These are phyloP conservation scores for Drosophila anomelani DNA, from an alignment of 2,888 invertebrate genomes.

Conservation along the genomic window DNA sequence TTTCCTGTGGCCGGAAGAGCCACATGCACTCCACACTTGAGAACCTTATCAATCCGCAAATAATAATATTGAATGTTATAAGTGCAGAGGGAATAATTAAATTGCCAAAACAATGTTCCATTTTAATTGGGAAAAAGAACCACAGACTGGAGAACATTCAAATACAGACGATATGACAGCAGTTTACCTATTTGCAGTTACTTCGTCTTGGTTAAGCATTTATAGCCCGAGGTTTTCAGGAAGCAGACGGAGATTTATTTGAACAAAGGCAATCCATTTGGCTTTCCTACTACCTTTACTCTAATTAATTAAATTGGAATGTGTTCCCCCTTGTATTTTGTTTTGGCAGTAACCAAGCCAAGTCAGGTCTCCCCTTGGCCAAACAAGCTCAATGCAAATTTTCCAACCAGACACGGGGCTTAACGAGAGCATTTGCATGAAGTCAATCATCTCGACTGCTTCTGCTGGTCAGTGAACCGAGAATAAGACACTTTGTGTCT, in stretches of 20 bases:
- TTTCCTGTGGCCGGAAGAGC: slow-evolving; percentile 8
- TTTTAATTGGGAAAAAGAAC: slow-evolving; percentile 7
- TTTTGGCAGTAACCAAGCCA: slow-evolving; percentile 3
- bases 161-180: background rate
- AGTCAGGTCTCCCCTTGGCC: slow-evolving; percentile 6
- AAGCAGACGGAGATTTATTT: slow-evolving; percentile 25
- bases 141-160: background rate
- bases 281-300: slow-evolving; percentile 24
- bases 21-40: slow-evolving; percentile 28
- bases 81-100: background rate
- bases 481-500: slow-evolving; percentile 51
- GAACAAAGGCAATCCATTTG: slow-evolving; percentile 36
- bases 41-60: background rate
- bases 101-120: background rate
- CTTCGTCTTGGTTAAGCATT: slow-evolving; percentile 53
- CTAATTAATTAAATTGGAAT: slow-evolving; percentile 65
- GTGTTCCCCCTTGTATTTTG: slow-evolving; percentile 11
- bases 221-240: slow-evolving; percentile 27
- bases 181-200: slow-evolving; percentile 58
- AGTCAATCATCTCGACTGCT: slow-evolving; percentile 33
- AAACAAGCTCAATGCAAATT: slow-evolving; percentile 40
- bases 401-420: slow-evolving; percentile 26
- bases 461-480: slow-evolving; percentile 34
- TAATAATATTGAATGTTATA: background rate
- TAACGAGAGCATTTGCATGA: slow-evolving; percentile 36